Conservation (phyloP, 2,888 invertebrate species). For the Yponomeuta malinellus region DNA sequence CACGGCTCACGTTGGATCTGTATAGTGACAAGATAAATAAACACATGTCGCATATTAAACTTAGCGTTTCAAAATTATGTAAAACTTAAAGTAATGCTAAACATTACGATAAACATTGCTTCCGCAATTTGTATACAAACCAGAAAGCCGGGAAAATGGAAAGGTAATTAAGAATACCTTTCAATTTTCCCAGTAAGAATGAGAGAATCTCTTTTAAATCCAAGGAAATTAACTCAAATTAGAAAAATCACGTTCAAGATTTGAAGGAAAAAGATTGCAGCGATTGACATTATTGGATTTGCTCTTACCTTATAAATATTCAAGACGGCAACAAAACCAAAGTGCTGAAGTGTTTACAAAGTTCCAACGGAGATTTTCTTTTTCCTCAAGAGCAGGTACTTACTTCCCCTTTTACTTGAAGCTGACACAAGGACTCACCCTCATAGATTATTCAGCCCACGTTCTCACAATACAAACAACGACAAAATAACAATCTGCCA, state of each 20-base stretch:
- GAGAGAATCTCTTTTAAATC: not conserved
- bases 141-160: not conserved
- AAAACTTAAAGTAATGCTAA: not conserved
- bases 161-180: not conserved
- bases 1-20: slow-evolving; percentile 16
- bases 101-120: not conserved
- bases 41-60: slow-evolving; percentile 12
- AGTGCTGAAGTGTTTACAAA: slow-evolving; percentile 14
- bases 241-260: not conserved
- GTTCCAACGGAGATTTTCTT: slow-evolving; percentile 15
- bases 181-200: not conserved
- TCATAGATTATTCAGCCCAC: slow-evolving; percentile 17
- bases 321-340: slow-evolving; percentile 13
- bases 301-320: slow-evolving; percentile 12
- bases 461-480: slow-evolving; percentile 18
- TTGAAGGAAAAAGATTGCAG: not conserved
- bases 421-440: slow-evolving; percentile 10
- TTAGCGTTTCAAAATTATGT: not conserved
- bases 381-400: slow-evolving; percentile 12
- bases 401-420: slow-evolving; percentile 13
- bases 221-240: not conserved
- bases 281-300: slow-evolving; percentile 14
- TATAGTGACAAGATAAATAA: slow-evolving; percentile 14
- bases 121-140: not conserved
- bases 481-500: slow-evolving; percentile 17